A percentile compares a stretch with the other conserved stretches of the same genome.
phyloP scores from a whole-genome alignment of 2,113 vertebrate species.

The Pluvialis apricaria region DNA sequence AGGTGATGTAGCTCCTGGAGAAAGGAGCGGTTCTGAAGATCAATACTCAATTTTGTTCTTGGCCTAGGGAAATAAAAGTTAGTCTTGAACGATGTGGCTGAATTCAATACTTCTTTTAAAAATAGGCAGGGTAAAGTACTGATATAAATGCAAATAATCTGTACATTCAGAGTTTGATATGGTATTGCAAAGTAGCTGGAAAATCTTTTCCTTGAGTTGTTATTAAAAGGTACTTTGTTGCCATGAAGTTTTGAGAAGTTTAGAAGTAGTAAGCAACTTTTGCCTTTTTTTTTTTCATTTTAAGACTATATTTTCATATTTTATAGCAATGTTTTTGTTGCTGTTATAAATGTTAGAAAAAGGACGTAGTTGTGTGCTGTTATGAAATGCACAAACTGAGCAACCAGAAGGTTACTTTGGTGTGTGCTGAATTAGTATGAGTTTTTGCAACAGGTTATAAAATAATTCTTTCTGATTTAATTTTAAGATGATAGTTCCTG shows the following conservation, averaged over 20 bases:
- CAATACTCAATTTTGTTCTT: constrained; percentile 19
- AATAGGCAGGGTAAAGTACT: not conserved
- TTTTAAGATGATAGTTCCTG: not conserved
- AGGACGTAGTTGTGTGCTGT: not conserved
- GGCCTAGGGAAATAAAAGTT: constrained; percentile 20
- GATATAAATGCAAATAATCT: not conserved
- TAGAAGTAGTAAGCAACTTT: not conserved
- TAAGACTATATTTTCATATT: not conserved
- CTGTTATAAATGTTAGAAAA: not conserved
- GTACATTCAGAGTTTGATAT: not conserved
- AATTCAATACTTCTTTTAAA: not conserved
- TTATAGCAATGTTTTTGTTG: not conserved
- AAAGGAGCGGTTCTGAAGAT: not conserved
- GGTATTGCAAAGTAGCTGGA: not conserved
- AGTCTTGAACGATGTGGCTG: not conserved
- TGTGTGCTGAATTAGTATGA: not conserved
- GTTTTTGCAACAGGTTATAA: not conserved
- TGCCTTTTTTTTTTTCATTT: not conserved
- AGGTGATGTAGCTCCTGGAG: not conserved
- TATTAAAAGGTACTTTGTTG: not conserved
- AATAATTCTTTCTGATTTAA: not conserved
- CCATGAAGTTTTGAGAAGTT: not conserved
- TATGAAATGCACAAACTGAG: not conserved
- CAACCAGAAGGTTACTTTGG: not conserved
- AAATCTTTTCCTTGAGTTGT: not conserved